Evolutionary conservation across 1,140 invertebrate genomes (phyloP).

Genomic region (Trypoxylus dichotomus): DNA sequence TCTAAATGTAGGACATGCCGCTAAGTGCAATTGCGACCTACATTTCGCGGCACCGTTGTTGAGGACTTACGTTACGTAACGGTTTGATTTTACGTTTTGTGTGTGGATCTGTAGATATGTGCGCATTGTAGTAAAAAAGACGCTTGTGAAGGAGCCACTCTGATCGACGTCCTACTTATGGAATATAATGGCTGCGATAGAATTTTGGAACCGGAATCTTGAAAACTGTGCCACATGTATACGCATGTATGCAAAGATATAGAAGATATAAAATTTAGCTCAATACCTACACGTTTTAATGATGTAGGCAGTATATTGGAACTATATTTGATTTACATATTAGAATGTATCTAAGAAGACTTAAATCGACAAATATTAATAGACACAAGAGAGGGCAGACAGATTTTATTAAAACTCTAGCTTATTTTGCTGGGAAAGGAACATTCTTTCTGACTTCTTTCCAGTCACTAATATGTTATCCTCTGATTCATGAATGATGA

Average conservation of each 20-base stretch:
- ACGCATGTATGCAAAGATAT: neutral
- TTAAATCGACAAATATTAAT: too few species aligned
- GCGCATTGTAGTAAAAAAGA: neutral
- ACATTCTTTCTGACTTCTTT: too few species aligned
- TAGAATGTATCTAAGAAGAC: too few species aligned
- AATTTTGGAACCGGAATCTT: conserved; percentile 23
- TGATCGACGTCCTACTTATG: neutral
- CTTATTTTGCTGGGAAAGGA: too few species aligned
- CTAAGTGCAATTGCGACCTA: conserved; percentile 21
- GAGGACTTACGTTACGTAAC: neutral
- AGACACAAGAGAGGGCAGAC: too few species aligned
- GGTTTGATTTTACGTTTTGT: neutral
- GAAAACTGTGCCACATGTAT: neutral
- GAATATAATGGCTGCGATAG: neutral
- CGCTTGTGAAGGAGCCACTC: neutral
- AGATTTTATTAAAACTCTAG: too few species aligned
- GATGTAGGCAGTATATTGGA: too few species aligned
- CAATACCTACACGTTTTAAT: too few species aligned
- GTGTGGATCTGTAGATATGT: neutral
- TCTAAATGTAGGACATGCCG: conserved; percentile 14
- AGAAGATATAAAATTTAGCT: neutral
- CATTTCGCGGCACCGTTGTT: conserved; percentile 16
- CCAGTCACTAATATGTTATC: too few species aligned
- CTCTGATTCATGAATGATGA: too few species aligned
- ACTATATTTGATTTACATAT: too few species aligned